A percentile compares a stretch with the other conserved stretches of the same genome.
Conservation (phyloP, 2,113 vertebrate species). For the Columba janthina region DNA sequence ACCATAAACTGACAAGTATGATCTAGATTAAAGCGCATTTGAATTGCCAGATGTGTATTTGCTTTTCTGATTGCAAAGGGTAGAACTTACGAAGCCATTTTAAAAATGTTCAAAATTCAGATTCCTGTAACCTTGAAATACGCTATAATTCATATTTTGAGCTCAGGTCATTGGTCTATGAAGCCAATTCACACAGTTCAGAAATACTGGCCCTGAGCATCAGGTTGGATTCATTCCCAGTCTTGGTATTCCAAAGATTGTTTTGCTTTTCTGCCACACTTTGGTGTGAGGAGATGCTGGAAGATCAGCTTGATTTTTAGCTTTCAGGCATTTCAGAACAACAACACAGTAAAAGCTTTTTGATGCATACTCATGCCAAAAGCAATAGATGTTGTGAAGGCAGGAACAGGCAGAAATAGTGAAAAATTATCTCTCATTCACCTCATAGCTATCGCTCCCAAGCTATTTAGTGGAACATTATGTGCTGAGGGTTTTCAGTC, state of each 20-base stretch:
- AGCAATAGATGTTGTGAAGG: neutral
- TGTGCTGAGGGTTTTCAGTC: neutral
- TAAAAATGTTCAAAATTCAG: neutral
- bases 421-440: neutral
- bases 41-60: neutral
- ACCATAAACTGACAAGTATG: neutral
- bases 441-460: neutral
- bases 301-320: neutral
- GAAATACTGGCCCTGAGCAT: neutral
- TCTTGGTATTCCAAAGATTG: neutral
- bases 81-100: neutral
- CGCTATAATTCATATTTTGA: neutral
- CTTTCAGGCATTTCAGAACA: neutral
- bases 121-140: neutral
- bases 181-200: neutral
- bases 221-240: neutral
- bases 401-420: neutral
- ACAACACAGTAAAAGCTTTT: neutral
- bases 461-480: neutral
- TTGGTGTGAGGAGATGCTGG: neutral
- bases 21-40: neutral
- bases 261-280: neutral
- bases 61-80: neutral
- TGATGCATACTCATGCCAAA: neutral
- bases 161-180: neutral